phyloP scores from a whole-genome alignment of 1,140 invertebrate species.

The Maniola jurtina region DNA sequence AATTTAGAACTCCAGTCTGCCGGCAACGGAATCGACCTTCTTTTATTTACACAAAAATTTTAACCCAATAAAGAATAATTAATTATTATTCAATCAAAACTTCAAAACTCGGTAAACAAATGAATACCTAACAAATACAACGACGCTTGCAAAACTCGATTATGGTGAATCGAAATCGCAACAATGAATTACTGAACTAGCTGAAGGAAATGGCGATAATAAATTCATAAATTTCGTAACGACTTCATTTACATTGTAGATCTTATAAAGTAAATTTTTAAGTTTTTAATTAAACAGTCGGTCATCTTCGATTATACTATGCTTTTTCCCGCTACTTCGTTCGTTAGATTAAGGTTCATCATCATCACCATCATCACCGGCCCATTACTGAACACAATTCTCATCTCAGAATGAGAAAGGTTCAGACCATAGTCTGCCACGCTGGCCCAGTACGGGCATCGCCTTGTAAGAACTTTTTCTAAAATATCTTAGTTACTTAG shows the following conservation, averaged over 20 bases:
- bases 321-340: too few relatives aligned
- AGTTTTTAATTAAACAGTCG: neutral
- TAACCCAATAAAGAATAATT: neutral
- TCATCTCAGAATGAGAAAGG: too few relatives aligned
- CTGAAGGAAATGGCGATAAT: conserved; percentile 23
- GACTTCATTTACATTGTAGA: conserved; percentile 39
- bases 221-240: conserved; percentile 39
- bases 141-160: conserved; percentile 17
- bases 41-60: too few relatives aligned
- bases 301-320: neutral
- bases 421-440: too few relatives aligned
- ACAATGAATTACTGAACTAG: conserved; percentile 20
- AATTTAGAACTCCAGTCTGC: too few relatives aligned
- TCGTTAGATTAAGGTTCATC: neutral
- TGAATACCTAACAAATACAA: conserved; percentile 11
- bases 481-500: too few relatives aligned
- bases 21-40: too few relatives aligned
- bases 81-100: conserved; percentile 5
- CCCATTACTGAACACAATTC: too few relatives aligned
- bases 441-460: too few relatives aligned
- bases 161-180: conserved; percentile 27
- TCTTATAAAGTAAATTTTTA: conserved; percentile 35
- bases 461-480: too few relatives aligned
- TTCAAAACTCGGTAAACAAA: conserved; percentile 11
- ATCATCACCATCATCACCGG: too few relatives aligned